phyloP scores from a whole-genome alignment of 35 echinoderm and acorn worm genomes.

The Strongylocentrotus purpuratus region DNA sequence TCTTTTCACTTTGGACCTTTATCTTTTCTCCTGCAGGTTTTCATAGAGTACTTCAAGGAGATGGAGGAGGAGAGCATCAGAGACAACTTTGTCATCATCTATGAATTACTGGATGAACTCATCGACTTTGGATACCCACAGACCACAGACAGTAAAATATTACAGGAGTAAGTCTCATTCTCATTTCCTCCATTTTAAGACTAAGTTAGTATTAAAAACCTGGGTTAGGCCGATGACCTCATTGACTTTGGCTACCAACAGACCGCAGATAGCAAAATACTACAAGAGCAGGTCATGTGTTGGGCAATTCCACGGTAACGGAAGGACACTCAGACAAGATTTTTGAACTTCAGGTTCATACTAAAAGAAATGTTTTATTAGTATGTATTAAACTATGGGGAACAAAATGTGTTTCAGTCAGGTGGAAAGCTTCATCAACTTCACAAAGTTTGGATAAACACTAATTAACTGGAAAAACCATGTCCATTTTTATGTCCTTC shows the following conservation, averaged over 20 bases:
- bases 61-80: constrained; percentile 98
- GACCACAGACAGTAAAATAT: constrained; percentile 97
- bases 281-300: constrained; percentile 88
- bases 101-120: constrained; percentile 94
- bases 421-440: no score
- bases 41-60: constrained; percentile 95
- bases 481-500: no score
- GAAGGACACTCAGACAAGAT: no score
- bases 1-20: not conserved
- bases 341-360: no score
- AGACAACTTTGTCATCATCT: constrained; percentile 99
- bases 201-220: no score
- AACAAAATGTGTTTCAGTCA: no score
- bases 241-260: constrained; percentile 99
- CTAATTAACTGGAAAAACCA: no score
- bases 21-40: constrained; percentile 68
- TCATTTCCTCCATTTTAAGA: no score
- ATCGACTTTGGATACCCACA: constrained; percentile 99
- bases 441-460: no score
- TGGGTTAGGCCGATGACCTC: constrained; percentile 63
- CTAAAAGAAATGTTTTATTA: no score
- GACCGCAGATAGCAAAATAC: constrained; percentile 94
- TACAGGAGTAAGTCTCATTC: constrained; percentile 90
- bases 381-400: no score
- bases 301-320: no score